A percentile compares a stretch with the other conserved stretches of the same genome.
Evolutionary conservation across 2,888 invertebrate species (phyloP).

Genomic region (Drosophila tanythrix): DNA sequence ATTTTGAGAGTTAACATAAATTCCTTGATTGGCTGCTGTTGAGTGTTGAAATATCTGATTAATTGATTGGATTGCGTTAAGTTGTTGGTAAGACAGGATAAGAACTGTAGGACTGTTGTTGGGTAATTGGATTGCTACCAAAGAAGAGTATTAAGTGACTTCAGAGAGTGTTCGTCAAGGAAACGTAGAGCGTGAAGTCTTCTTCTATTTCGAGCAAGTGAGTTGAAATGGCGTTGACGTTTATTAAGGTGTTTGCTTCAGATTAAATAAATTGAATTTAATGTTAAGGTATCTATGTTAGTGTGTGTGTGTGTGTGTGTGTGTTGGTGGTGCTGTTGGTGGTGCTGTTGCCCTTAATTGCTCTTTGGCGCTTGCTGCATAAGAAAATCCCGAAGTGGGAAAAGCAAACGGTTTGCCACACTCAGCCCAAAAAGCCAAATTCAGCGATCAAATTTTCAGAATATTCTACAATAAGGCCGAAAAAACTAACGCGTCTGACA

Average conservation of each 20-base stretch:
- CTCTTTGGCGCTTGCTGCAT: constrained; percentile 33
- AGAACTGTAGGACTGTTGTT: background rate
- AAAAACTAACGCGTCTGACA: constrained; percentile 5
- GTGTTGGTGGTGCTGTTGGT: background rate
- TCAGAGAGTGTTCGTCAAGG: background rate
- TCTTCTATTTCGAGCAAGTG: background rate
- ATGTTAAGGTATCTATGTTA: background rate
- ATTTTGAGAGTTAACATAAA: background rate
- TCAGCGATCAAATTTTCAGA: constrained; percentile 23
- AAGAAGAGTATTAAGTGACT: background rate
- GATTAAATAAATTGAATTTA: background rate
- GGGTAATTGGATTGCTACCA: background rate
- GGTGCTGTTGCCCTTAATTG: constrained; percentile 31
- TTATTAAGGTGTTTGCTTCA: background rate
- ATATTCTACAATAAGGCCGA: constrained; percentile 6
- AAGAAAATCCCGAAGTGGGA: background rate
- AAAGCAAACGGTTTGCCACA: background rate
- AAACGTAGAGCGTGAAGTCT: background rate
- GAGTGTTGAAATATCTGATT: background rate
- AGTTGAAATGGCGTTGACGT: background rate
- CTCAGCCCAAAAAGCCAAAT: background rate
- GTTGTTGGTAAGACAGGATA: background rate
- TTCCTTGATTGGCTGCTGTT: background rate
- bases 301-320: too few relatives aligned
- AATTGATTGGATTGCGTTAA: background rate